Evolutionary conservation across 1,140 invertebrate species (phyloP).

Genomic region (Macrosteles quadrilineatus): DNA sequence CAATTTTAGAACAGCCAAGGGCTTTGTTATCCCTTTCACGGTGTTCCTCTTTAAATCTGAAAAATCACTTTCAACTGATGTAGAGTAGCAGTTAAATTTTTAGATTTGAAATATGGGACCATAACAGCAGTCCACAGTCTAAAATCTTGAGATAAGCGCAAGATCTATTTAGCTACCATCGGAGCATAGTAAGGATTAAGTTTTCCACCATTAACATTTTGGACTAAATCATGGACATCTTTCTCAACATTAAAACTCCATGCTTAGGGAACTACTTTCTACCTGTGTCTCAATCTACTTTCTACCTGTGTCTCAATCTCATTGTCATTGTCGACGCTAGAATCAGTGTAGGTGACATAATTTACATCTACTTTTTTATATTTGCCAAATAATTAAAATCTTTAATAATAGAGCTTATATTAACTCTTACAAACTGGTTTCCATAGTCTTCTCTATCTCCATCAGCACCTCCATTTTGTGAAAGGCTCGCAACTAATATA

Average conservation of each 20-base stretch:
- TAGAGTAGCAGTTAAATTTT: background rate
- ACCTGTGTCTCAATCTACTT: no score
- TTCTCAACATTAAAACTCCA: background rate
- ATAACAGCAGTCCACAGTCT: background rate
- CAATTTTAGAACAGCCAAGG: background rate
- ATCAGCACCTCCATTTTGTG: background rate
- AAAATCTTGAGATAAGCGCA: background rate
- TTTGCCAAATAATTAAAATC: background rate
- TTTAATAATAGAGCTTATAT: background rate
- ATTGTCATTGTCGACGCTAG: background rate
- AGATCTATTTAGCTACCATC: background rate
- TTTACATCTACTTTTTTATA: background rate
- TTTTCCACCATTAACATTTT: background rate
- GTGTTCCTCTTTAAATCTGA: background rate
- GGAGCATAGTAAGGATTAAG: background rate
- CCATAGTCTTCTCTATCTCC: background rate
- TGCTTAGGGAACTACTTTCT: background rate
- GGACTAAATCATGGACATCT: background rate
- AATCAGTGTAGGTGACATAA: background rate
- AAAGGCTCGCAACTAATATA: background rate
- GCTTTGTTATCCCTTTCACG: background rate
- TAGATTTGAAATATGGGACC: background rate
- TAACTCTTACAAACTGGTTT: background rate
- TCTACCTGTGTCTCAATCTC: background rate
- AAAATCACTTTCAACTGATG: background rate